Percentiles rank a stretch among this genome's conserved stretches.
Evolutionary conservation across 1,140 invertebrate genomes (phyloP).

Genomic region (Planococcus citri): DNA sequence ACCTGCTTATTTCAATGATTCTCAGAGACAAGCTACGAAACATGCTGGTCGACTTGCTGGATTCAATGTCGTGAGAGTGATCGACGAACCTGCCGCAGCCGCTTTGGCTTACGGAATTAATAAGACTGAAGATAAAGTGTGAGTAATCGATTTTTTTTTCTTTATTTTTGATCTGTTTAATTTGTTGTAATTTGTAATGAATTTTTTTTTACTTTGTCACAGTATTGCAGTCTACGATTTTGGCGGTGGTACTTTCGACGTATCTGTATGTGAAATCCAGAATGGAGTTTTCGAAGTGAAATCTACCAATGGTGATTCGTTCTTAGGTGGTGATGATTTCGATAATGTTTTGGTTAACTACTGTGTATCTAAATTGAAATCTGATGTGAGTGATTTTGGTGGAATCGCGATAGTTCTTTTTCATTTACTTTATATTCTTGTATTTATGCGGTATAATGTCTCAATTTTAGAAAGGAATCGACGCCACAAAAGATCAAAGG

Average conservation of each 20-base stretch:
- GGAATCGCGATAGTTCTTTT: too few relatives aligned
- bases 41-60: conserved; percentile 95
- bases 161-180: background rate
- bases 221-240: conserved; percentile 97
- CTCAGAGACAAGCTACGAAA: conserved; percentile 91
- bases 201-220: conserved; percentile 25
- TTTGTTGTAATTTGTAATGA: background rate
- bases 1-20: conserved; percentile 93
- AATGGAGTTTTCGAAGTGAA: conserved; percentile 97
- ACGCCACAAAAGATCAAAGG: conserved; percentile 93
- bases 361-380: conserved; percentile 86
- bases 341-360: conserved; percentile 90
- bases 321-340: conserved; percentile 93
- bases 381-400: conserved; percentile 47
- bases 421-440: too few relatives aligned
- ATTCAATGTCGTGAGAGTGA: conserved; percentile 86
- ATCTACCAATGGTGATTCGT: conserved; percentile 93
- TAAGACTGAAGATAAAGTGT: conserved; percentile 94
- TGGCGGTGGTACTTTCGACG: conserved; percentile 93
- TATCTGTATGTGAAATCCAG: conserved; percentile 92
- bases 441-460: conserved; percentile 73
- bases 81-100: conserved; percentile 95
- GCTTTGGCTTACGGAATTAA: conserved; percentile 98
- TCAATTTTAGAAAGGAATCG: conserved; percentile 42
- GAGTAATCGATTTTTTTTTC: conserved; percentile 39